Conservation (phyloP, 2,888 invertebrate genomes). For the Bhutanitis thaidina region DNA sequence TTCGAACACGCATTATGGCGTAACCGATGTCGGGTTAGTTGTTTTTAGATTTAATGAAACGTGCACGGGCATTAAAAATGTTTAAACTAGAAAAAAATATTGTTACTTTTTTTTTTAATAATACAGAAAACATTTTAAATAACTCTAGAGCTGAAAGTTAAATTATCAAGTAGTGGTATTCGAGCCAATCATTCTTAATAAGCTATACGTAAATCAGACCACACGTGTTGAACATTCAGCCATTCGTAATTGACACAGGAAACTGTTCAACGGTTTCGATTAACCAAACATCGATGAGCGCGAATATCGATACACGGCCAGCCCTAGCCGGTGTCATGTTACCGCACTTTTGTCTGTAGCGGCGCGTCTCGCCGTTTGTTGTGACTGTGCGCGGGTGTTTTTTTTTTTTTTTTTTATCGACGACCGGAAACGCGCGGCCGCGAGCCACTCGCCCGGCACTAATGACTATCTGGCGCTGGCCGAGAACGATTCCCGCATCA, state of each 20-base stretch:
- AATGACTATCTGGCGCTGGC: slow-evolving; percentile 36
- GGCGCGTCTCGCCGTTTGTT: slow-evolving; percentile 38
- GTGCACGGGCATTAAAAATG: background rate
- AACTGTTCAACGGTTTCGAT: no score
- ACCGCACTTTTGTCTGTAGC: slow-evolving; percentile 32
- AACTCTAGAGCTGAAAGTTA: no score
- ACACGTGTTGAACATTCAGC: no score
- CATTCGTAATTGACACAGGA: no score
- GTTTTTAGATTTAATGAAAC: slow-evolving; percentile 4
- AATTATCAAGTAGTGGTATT: no score
- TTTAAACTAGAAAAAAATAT: no score
- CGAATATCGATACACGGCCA: background rate
- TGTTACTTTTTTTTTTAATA: no score
- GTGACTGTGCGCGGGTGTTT: slow-evolving; percentile 31
- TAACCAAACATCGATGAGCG: background rate
- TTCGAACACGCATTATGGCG: slow-evolving; percentile 16
- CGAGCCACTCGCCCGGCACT: slow-evolving; percentile 37
- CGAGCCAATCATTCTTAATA: no score
- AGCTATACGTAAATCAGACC: no score
- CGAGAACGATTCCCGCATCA: slow-evolving; percentile 9
- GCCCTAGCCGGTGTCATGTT: slow-evolving; percentile 43
- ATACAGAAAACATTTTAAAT: no score
- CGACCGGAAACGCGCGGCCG: slow-evolving; percentile 37
- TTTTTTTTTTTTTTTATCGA: slow-evolving; percentile 30
- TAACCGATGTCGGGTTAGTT: slow-evolving; percentile 8